These are phyloP conservation scores for Cheilosia variabilis DNA, from an alignment of 2,888 invertebrate genomes.

Conservation along the genomic window DNA sequence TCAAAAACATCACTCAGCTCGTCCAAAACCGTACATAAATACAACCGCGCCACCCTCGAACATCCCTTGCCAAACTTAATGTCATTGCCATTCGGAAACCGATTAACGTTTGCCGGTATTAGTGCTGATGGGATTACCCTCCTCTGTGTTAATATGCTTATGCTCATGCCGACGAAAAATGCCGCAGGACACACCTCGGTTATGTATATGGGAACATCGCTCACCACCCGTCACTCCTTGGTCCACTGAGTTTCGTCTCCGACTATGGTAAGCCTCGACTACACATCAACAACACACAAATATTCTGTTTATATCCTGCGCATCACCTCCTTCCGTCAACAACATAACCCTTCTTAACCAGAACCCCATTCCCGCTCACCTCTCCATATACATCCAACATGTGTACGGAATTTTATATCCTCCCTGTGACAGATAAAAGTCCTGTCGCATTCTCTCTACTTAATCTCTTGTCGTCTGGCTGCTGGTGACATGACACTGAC, in stretches of 20 bases:
- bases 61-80: conserved; percentile 38
- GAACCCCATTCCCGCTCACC: not conserved
- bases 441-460: conserved; percentile 77
- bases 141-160: conserved; percentile 80
- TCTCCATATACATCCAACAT: conserved; percentile 8
- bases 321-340: conserved; percentile 26
- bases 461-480: conserved; percentile 83
- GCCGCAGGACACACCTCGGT: conserved; percentile 77
- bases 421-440: conserved; percentile 78
- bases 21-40: not conserved
- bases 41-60: not conserved
- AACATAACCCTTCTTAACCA: conserved; percentile 58
- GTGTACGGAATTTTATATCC: conserved; percentile 57
- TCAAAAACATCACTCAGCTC: conserved; percentile 32
- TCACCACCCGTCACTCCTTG: conserved; percentile 18
- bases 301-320: conserved; percentile 7
- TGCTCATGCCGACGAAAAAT: conserved; percentile 80
- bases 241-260: conserved; percentile 14
- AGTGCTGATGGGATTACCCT: conserved; percentile 46
- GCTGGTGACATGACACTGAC: conserved; percentile 80
- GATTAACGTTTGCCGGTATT: conserved; percentile 34
- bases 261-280: conserved; percentile 13
- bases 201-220: conserved; percentile 14
- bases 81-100: conserved; percentile 40
- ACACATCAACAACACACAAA: conserved; percentile 30